Percentiles rank a stretch among this genome's conserved stretches.
Conservation (phyloP, 2,888 invertebrate species). For the Ennomos fuscantarius region DNA sequence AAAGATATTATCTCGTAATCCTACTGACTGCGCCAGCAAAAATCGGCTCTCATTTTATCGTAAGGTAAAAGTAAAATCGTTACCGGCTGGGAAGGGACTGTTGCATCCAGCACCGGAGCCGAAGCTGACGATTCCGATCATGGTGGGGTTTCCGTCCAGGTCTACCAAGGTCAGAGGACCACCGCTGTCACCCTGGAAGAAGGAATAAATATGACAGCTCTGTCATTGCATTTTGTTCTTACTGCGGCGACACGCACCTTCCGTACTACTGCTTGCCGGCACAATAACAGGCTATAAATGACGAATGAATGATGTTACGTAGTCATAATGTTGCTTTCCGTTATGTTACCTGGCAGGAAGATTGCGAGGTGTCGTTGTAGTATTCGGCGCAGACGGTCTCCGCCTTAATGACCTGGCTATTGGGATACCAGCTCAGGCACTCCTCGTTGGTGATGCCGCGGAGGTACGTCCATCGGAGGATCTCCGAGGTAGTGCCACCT, state of each 20-base stretch:
- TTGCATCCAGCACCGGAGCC: constrained; percentile 67
- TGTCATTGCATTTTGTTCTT: not conserved
- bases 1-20: no score
- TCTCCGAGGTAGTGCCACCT: constrained; percentile 68
- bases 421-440: constrained; percentile 61
- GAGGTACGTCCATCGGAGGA: constrained; percentile 77
- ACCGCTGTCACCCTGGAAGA: constrained; percentile 69
- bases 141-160: constrained; percentile 59
- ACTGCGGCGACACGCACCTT: no score
- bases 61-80: no score
- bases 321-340: no score
- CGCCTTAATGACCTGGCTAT: constrained; percentile 51
- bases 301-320: no score
- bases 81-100: constrained; percentile 66
- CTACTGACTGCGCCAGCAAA: no score
- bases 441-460: constrained; percentile 65
- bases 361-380: constrained; percentile 70
- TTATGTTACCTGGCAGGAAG: constrained; percentile 65
- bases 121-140: constrained; percentile 74
- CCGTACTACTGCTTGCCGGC: no score
- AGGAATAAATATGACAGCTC: not conserved
- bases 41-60: no score
- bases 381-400: constrained; percentile 66
- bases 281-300: no score
- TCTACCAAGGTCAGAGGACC: constrained; percentile 65